A percentile compares a stretch with the other conserved stretches of the same genome.
These are phyloP conservation scores for Eupelmus urozonus DNA, from an alignment of 2,888 invertebrate genomes.

Conservation along the genomic window DNA sequence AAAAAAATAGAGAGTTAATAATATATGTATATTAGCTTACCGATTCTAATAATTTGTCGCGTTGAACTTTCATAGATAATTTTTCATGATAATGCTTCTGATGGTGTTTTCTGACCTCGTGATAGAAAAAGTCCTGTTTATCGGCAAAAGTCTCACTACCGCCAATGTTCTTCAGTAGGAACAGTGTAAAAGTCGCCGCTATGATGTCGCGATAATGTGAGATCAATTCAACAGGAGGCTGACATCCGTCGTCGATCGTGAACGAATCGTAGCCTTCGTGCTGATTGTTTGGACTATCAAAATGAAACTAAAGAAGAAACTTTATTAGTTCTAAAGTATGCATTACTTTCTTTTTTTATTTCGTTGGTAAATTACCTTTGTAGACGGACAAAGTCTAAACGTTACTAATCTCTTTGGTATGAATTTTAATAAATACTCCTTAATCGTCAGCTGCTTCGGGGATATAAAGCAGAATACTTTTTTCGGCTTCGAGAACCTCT, in stretches of 20 bases:
- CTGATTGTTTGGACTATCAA: conserved; percentile 80
- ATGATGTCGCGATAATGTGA: conserved; percentile 93
- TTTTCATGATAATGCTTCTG: conserved; percentile 93
- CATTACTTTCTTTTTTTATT: not conserved
- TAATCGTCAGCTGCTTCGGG: conserved; percentile 93
- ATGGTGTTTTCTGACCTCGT: conserved; percentile 89
- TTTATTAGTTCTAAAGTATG: conserved; percentile 15
- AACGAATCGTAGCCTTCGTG: conserved; percentile 81
- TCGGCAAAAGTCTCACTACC: conserved; percentile 95
- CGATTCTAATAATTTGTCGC: conserved; percentile 89
- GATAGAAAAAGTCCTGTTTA: conserved; percentile 85
- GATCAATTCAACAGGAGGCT: conserved; percentile 89
- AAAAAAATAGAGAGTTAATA: not conserved
- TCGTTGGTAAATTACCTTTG: conserved; percentile 83
- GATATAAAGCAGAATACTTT: conserved; percentile 94
- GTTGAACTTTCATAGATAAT: conserved; percentile 87
- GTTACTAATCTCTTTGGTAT: conserved; percentile 94
- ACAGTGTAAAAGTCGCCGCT: conserved; percentile 94
- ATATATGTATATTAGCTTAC: conserved; percentile 72
- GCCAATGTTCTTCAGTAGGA: conserved; percentile 94
- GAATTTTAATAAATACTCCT: conserved; percentile 95
- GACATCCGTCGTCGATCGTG: conserved; percentile 93
- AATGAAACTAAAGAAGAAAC: conserved; percentile 82
- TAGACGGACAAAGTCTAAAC: conserved; percentile 95
- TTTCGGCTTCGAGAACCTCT: conserved; percentile 85